Evolutionary conservation across 2,888 invertebrate species (phyloP).

Genomic region (Strigamia maritima): DNA sequence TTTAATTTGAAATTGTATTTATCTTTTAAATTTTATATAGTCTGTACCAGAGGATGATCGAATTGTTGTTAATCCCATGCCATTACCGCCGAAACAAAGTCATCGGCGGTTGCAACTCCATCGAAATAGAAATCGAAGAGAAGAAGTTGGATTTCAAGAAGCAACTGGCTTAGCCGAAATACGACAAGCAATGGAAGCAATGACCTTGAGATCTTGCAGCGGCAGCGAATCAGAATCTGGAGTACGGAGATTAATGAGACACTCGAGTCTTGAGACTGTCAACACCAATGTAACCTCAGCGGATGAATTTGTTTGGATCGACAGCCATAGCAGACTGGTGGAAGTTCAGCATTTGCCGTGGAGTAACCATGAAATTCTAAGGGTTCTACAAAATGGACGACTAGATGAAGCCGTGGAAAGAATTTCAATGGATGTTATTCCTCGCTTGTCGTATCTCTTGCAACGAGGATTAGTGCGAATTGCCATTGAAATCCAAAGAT

Average conservation of each 20-base stretch:
- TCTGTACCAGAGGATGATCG: conserved; percentile 61
- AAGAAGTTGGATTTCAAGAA: conserved; percentile 45
- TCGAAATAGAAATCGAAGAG: conserved; percentile 42
- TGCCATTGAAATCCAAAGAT: conserved; percentile 77
- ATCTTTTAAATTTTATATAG: too few relatives aligned
- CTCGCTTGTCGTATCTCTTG: conserved; percentile 75
- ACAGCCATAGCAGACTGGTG: conserved; percentile 82
- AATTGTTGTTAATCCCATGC: conserved; percentile 2
- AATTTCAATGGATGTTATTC: conserved; percentile 78
- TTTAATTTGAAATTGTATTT: too few relatives aligned
- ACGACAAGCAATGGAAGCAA: conserved; percentile 79
- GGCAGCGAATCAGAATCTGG: conserved; percentile 74
- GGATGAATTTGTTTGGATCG: conserved; percentile 91
- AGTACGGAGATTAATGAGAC: conserved; percentile 65
- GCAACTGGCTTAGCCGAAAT: conserved; percentile 73
- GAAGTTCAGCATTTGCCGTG: conserved; percentile 85
- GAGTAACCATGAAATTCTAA: conserved; percentile 81
- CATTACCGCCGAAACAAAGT: background rate
- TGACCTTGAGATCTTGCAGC: conserved; percentile 75
- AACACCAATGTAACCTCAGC: conserved; percentile 87
- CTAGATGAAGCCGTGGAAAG: conserved; percentile 73
- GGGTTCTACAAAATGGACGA: conserved; percentile 75
- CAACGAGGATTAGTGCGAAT: conserved; percentile 82
- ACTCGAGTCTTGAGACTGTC: conserved; percentile 83
- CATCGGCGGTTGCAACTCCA: conserved; percentile 37